phyloP scores from a whole-genome alignment of 1,140 invertebrate genomes.

The Drosophila guanche region DNA sequence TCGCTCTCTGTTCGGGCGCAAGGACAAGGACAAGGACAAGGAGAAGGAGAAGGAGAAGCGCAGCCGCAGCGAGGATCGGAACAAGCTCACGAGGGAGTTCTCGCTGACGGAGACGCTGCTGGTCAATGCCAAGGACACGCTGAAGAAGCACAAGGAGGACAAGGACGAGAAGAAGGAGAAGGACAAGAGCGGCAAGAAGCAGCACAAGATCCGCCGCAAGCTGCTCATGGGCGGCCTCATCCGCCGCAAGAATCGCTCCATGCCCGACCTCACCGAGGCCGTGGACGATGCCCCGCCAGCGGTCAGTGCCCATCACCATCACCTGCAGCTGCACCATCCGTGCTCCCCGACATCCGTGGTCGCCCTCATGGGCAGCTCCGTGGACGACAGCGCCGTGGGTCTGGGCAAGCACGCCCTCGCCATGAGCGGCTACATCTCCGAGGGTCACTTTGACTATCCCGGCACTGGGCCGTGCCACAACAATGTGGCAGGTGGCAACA shows the following conservation, averaged over 20 bases:
- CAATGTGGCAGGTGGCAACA: background rate
- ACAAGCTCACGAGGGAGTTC: constrained; percentile 89
- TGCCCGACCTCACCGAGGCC: constrained; percentile 94
- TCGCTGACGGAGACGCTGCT: constrained; percentile 86
- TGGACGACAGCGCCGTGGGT: constrained; percentile 90
- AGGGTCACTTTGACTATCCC: constrained; percentile 92
- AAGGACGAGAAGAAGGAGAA: constrained; percentile 87
- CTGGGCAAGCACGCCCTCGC: constrained; percentile 83
- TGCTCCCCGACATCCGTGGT: constrained; percentile 78
- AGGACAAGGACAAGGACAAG: constrained; percentile 72
- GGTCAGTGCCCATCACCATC: constrained; percentile 69
- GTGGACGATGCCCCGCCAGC: constrained; percentile 80
- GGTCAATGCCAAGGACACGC: constrained; percentile 85
- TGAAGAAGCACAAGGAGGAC: constrained; percentile 87
- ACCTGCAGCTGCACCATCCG: constrained; percentile 84
- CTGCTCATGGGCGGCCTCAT: constrained; percentile 95
- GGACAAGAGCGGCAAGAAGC: constrained; percentile 93
- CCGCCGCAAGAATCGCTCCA: constrained; percentile 93
- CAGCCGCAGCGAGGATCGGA: constrained; percentile 92
- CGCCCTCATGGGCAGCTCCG: constrained; percentile 85
- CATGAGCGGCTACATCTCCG: constrained; percentile 92
- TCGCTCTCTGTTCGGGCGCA: constrained; percentile 86
- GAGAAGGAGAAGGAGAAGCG: constrained; percentile 90
- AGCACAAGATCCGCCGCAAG: constrained; percentile 95
- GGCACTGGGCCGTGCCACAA: constrained; percentile 45